These are phyloP conservation scores for Sanderia malayensis DNA, from an alignment of 30 jellyfish, hydroid and myxozoan species.

Conservation along the genomic window DNA sequence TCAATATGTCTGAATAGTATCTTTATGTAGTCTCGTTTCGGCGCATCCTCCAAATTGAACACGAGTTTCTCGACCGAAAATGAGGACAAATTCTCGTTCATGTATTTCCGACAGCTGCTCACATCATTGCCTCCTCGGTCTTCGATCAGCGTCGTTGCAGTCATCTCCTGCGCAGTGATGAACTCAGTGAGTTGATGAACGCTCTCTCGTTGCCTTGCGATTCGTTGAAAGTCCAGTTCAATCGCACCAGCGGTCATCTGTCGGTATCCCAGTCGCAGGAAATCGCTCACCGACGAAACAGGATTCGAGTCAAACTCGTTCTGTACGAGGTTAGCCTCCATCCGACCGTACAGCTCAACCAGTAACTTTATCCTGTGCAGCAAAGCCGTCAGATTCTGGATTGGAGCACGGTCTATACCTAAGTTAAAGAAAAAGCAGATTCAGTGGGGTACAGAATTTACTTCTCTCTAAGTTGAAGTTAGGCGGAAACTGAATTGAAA, in stretches of 20 bases:
- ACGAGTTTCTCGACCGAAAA: slow-evolving; percentile 44
- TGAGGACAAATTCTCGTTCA: slow-evolving; percentile 44
- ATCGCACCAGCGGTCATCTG: slow-evolving; percentile 26
- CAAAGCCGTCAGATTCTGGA: background rate
- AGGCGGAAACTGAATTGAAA: too few species aligned
- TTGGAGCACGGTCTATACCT: slow-evolving; percentile 12
- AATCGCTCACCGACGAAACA: slow-evolving; percentile 44
- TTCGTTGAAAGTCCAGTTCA: slow-evolving; percentile 14
- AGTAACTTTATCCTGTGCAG: slow-evolving; percentile 26
- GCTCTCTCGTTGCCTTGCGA: slow-evolving; percentile 25
- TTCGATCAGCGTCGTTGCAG: slow-evolving; percentile 23
- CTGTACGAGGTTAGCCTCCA: slow-evolving; percentile 7
- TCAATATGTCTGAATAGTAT: slow-evolving; percentile 69
- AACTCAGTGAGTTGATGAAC: slow-evolving; percentile 16
- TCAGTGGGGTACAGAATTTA: too few species aligned
- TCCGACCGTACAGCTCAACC: slow-evolving; percentile 12
- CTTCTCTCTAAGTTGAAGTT: too few species aligned
- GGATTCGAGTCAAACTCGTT: slow-evolving; percentile 24
- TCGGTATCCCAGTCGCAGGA: slow-evolving; percentile 41
- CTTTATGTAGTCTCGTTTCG: slow-evolving; percentile 66
- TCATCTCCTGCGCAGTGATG: slow-evolving; percentile 16
- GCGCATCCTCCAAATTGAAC: slow-evolving; percentile 26
- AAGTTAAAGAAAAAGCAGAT: background rate
- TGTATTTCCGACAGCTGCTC: slow-evolving; percentile 34
- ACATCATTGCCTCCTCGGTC: slow-evolving; percentile 36